Conservation (phyloP, 2,888 invertebrate species). For the Endotricha flammealis region DNA sequence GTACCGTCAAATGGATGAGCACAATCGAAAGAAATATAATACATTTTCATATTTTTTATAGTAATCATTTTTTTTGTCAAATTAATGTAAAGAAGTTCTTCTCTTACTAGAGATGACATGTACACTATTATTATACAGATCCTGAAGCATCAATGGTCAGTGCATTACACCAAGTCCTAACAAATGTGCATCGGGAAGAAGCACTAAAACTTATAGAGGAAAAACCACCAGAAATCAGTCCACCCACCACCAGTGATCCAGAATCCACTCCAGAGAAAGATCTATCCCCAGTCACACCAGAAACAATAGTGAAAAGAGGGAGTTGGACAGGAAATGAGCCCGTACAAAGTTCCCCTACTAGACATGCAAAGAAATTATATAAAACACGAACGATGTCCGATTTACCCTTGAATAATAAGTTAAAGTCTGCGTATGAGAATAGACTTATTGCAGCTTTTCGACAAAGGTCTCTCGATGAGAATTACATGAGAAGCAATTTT, state of each 20-base stretch:
- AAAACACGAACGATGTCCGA: constrained; percentile 69
- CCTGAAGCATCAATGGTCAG: constrained; percentile 54
- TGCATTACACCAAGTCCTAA: constrained; percentile 50
- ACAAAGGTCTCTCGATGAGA: constrained; percentile 62
- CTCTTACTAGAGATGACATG: not conserved
- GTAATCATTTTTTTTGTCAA: too few species aligned
- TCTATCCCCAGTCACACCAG: constrained; percentile 51
- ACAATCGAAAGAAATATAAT: too few species aligned
- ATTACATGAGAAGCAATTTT: constrained; percentile 61
- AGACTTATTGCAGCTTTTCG: constrained; percentile 60
- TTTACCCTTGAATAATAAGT: constrained; percentile 53
- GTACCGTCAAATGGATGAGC: too few species aligned
- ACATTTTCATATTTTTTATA: too few species aligned
- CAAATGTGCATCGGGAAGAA: constrained; percentile 32
- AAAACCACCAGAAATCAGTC: constrained; percentile 38
- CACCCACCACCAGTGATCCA: constrained; percentile 42
- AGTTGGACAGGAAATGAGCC: constrained; percentile 53
- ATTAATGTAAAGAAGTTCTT: too few species aligned
- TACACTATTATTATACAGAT: constrained; percentile 42
- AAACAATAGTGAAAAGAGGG: constrained; percentile 39
- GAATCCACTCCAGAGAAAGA: constrained; percentile 59
- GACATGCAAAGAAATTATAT: constrained; percentile 60
- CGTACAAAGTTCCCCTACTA: constrained; percentile 47
- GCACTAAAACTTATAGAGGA: constrained; percentile 33
- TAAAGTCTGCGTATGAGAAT: constrained; percentile 50